These are phyloP conservation scores for Trachelus iudaicus DNA, from an alignment of 2,888 invertebrate species.

Conservation along the genomic window DNA sequence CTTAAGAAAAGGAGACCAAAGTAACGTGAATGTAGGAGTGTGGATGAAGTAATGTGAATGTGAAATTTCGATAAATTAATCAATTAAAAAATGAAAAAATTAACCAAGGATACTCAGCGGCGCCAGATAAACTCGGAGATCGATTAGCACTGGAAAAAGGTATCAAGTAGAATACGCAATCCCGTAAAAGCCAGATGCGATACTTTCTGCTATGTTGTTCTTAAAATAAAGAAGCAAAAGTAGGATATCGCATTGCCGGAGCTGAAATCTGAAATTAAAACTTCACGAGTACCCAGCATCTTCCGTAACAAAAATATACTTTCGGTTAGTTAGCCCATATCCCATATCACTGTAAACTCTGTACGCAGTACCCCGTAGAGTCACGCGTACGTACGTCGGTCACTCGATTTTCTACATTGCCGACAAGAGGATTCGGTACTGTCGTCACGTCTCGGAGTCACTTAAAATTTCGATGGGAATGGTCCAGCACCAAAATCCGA, in stretches of 20 bases:
- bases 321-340: too few species aligned
- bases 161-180: not conserved
- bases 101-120: not conserved
- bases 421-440: too few species aligned
- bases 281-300: constrained; percentile 4
- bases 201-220: constrained; percentile 26
- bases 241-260: not conserved
- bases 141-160: constrained; percentile 19
- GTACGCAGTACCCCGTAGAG: too few species aligned
- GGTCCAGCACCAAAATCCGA: too few species aligned
- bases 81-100: not conserved
- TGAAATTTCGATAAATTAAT: constrained; percentile 3
- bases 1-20: too few species aligned
- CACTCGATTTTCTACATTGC: too few species aligned
- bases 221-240: not conserved
- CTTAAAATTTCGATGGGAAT: too few species aligned
- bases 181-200: not conserved
- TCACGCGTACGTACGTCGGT: too few species aligned
- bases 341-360: too few species aligned
- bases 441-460: too few species aligned
- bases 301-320: too few species aligned
- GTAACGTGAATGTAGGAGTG: not conserved
- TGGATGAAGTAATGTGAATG: too few species aligned
- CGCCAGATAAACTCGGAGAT: constrained; percentile 12
- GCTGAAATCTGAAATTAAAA: constrained; percentile 28